Evolutionary conservation across 2,113 vertebrate species (phyloP).

Genomic region (Oxygymnocypris stewartii): DNA sequence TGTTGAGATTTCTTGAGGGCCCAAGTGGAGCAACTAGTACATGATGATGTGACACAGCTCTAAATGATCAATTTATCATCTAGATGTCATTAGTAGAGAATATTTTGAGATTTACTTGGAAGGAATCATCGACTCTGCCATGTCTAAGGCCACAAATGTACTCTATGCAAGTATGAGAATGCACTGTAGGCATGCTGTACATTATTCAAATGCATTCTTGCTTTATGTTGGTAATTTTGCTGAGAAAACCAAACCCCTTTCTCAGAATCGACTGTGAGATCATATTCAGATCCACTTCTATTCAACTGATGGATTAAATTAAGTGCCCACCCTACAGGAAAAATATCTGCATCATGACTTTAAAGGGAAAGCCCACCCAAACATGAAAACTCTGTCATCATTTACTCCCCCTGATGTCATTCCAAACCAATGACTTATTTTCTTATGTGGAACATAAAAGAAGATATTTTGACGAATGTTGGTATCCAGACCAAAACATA

Average conservation of each 20-base stretch:
- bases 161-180: neutral
- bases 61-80: constrained; percentile 14
- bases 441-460: no score
- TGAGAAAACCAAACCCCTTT: neutral
- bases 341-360: neutral
- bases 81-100: neutral
- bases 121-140: neutral
- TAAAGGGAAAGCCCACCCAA: neutral
- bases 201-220: neutral
- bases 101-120: neutral
- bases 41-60: neutral
- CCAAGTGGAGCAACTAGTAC: neutral
- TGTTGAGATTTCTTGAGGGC: constrained; percentile 7
- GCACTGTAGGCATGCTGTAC: neutral
- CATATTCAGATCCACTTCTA: neutral
- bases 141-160: neutral
- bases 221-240: neutral
- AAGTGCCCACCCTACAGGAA: neutral
- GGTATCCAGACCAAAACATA: no score
- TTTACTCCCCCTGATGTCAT: neutral
- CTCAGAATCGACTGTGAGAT: neutral
- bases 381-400: neutral
- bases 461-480: no score
- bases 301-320: neutral
- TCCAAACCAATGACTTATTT: no score